Evolutionary conservation across 2,113 vertebrate genomes (phyloP).

Genomic region (Urocynchramus pylzowi): DNA sequence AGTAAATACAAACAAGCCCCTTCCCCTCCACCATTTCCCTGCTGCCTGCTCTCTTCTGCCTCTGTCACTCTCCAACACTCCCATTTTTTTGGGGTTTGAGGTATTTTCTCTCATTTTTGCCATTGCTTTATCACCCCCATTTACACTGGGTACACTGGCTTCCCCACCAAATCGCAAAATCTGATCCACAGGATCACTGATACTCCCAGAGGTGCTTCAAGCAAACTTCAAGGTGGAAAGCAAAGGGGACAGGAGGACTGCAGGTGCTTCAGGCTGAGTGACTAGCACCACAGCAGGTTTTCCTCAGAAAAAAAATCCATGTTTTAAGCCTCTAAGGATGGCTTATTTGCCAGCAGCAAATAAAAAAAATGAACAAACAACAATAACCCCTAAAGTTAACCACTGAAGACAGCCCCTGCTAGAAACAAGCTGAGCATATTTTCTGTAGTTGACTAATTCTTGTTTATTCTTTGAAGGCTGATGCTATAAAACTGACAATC

Average conservation of each 20-base stretch:
- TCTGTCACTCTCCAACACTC: not conserved
- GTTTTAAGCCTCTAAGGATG: not conserved
- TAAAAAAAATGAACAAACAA: not conserved
- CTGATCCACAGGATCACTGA: not conserved
- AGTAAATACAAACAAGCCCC: not conserved
- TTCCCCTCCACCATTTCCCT: not conserved
- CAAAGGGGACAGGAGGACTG: not conserved
- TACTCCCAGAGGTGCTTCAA: not conserved
- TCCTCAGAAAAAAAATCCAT: not conserved
- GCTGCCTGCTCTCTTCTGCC: not conserved
- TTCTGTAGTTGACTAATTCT: constrained; percentile 35
- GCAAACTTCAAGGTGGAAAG: not conserved
- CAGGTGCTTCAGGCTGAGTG: not conserved
- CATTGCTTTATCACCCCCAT: not conserved
- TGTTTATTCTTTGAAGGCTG: constrained; percentile 45
- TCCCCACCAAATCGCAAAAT: not conserved
- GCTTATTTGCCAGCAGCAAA: not conserved
- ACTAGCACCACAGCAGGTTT: not conserved
- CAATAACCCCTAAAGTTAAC: not conserved
- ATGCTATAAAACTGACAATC: constrained; percentile 48
- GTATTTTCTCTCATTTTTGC: not conserved
- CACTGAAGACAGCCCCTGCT: not conserved
- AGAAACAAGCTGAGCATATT: not conserved
- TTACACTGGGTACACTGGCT: not conserved
- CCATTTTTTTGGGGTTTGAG: not conserved